These are phyloP conservation scores for Hippocampus zosterae DNA, from an alignment of 2,113 vertebrate species.

Conservation along the genomic window DNA sequence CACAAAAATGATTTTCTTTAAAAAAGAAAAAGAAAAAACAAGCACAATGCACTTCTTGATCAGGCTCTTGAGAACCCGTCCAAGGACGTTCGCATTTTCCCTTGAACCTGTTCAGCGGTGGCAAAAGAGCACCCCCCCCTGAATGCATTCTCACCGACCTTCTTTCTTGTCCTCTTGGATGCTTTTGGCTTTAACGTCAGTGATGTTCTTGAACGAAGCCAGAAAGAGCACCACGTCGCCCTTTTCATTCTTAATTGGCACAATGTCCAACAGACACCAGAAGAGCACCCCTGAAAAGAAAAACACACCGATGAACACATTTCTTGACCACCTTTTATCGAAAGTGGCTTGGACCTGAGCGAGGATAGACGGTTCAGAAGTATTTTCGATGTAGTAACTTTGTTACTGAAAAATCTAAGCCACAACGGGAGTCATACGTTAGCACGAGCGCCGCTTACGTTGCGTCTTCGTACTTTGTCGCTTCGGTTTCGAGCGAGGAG, in stretches of 20 bases:
- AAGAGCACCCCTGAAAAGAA: slow-evolving; percentile 80
- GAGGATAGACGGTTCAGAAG: too few relatives aligned
- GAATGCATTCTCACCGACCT: slow-evolving; percentile 72
- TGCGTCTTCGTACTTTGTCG: slow-evolving; percentile 9
- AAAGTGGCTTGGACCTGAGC: too few relatives aligned
- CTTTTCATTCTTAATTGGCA: slow-evolving; percentile 98
- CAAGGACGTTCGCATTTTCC: not conserved
- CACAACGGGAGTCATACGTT: too few relatives aligned
- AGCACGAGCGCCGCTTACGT: not conserved
- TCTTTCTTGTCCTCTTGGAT: slow-evolving; percentile 89
- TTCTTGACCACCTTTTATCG: slow-evolving; percentile 13
- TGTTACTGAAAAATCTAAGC: too few relatives aligned
- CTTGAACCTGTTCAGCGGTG: not conserved
- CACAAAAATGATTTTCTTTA: not conserved
- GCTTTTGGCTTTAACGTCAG: slow-evolving; percentile 90
- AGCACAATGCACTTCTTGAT: not conserved
- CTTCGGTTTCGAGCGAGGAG: slow-evolving; percentile 19
- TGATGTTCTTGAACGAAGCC: slow-evolving; percentile 96
- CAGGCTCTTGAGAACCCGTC: not conserved
- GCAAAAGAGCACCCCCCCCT: not conserved
- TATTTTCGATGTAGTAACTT: too few relatives aligned
- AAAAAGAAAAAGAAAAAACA: not conserved
- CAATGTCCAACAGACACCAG: slow-evolving; percentile 96
- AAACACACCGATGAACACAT: slow-evolving; percentile 23
- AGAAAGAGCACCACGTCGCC: slow-evolving; percentile 97